phyloP scores from a whole-genome alignment of 2,888 invertebrate genomes.

The Agonum fuliginosum region DNA sequence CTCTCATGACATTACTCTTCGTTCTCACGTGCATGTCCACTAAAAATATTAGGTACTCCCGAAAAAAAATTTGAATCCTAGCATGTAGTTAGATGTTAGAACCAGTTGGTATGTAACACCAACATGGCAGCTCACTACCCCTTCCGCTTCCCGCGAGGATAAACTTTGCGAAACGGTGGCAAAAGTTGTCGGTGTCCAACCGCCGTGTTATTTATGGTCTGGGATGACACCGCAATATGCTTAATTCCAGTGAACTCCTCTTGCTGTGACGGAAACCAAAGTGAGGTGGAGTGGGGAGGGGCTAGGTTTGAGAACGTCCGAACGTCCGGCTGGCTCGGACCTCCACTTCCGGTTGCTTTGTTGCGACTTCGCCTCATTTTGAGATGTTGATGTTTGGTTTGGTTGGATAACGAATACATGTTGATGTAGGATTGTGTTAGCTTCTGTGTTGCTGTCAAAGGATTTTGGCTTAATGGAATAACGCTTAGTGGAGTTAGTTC shows the following conservation, averaged over 20 bases:
- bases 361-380: conserved; percentile 3
- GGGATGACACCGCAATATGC: conserved; percentile 60
- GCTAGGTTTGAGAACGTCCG: neutral
- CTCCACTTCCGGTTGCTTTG: conserved; percentile 14
- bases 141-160: conserved; percentile 33
- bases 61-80: conserved; percentile 3
- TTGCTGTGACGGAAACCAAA: conserved; percentile 34
- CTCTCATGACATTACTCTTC: too few relatives aligned
- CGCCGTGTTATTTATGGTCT: conserved; percentile 59
- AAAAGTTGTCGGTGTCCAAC: conserved; percentile 57
- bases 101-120: neutral
- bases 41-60: neutral
- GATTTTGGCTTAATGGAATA: neutral
- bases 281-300: neutral
- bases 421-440: neutral
- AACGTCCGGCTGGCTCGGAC: neutral
- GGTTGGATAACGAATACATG: conserved; percentile 9
- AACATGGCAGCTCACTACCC: conserved; percentile 2
- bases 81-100: too few relatives aligned
- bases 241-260: conserved; percentile 52
- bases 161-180: conserved; percentile 51
- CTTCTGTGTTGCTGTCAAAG: neutral
- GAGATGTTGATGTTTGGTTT: conserved; percentile 10
- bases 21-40: neutral
- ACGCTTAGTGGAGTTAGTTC: too few relatives aligned